Evolutionary conservation across 2,888 invertebrate genomes (phyloP).

Genomic region (Apodemia mormo): DNA sequence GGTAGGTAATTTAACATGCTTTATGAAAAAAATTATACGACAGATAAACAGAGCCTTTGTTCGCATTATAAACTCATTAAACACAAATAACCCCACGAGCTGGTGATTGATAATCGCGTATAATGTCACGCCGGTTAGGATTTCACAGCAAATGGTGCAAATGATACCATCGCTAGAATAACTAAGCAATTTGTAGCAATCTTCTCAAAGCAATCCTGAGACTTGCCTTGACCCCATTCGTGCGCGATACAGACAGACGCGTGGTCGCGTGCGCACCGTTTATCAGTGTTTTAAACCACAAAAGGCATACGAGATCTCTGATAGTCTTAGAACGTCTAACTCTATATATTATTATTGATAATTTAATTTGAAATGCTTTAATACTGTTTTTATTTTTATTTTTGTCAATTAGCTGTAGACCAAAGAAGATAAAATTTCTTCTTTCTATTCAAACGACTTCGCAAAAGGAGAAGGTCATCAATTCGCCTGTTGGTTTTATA

Average conservation of each 20-base stretch:
- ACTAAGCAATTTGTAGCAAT: constrained; percentile 60
- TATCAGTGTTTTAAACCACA: constrained; percentile 9
- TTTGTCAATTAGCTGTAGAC: no score
- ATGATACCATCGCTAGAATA: constrained; percentile 25
- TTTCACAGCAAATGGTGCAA: constrained; percentile 27
- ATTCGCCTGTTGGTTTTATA: no score
- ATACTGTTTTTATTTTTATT: no score
- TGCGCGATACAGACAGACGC: constrained; percentile 45
- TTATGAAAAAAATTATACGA: no score
- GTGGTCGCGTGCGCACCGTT: constrained; percentile 48
- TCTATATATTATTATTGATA: constrained; percentile 6
- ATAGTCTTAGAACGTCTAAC: background rate
- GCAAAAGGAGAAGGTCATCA: no score
- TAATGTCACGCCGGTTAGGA: constrained; percentile 15
- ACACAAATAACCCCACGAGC: background rate
- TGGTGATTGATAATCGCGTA: constrained; percentile 7
- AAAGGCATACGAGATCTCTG: constrained; percentile 12
- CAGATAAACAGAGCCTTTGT: background rate
- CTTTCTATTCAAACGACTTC: no score
- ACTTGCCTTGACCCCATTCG: constrained; percentile 76
- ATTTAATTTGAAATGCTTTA: background rate
- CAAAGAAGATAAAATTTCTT: no score
- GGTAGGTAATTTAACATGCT: no score
- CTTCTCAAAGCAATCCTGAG: constrained; percentile 59
- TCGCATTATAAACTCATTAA: constrained; percentile 6